Percentiles rank a stretch among this genome's conserved stretches.
These are phyloP conservation scores for Ciconia maguari DNA, from an alignment of 2,113 vertebrate species.

Conservation along the genomic window DNA sequence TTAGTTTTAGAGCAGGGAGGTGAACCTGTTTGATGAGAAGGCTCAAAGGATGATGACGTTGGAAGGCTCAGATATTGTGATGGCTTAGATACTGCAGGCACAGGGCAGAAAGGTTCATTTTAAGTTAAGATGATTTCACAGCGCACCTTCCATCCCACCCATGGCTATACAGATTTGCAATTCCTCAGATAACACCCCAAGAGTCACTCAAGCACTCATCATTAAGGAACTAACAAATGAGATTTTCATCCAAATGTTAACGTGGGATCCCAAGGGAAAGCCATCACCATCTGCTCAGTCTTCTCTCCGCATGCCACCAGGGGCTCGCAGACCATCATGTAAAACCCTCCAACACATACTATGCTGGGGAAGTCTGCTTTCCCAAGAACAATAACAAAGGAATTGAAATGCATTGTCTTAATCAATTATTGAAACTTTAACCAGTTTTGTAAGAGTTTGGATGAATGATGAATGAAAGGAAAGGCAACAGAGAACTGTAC, in stretches of 20 bases:
- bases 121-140: not conserved
- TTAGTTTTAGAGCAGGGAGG: not conserved
- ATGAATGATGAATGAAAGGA: not conserved
- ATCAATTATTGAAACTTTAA: not conserved
- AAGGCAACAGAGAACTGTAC: not conserved
- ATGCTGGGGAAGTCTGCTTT: not conserved
- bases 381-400: not conserved
- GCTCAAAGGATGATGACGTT: not conserved
- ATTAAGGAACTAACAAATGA: not conserved
- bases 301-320: rapidly evolving
- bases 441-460: not conserved
- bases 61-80: rapidly evolving
- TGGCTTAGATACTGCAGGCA: not conserved
- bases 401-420: not conserved
- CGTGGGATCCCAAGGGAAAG: not conserved
- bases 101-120: not conserved
- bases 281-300: not conserved
- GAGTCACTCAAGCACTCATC: not conserved
- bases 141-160: not conserved
- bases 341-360: not conserved
- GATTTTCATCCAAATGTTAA: not conserved
- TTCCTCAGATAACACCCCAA: not conserved
- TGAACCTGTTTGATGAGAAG: not conserved
- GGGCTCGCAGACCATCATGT: rapidly evolving
- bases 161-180: not conserved